Base-by-base conservation (phyloP, 2,113 vertebrate species). In the Empidonax traillii region DNA sequence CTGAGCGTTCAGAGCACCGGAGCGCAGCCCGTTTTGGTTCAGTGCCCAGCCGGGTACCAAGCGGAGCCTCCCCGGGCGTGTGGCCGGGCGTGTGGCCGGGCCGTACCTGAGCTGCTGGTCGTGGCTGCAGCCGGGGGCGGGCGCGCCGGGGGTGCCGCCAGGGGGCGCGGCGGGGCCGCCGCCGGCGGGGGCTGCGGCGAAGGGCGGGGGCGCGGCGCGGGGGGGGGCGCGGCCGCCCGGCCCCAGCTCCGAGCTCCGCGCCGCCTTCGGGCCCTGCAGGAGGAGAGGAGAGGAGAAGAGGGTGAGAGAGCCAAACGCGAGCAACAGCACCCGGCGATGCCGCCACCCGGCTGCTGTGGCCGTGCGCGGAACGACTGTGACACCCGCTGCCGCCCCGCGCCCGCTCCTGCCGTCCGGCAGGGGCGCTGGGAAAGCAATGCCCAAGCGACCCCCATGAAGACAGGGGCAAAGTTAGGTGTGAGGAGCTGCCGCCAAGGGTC, bases 21-120 rank as follows among this genome's bases (percentile, higher is more conserved):
- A 23, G 17, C 14, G 16, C 4, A 2, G 3, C 9, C 9, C 33
- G 3, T 49, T 76, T 23, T 4, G 22, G 23, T 49, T 19, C 14
- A 9, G 0, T 1, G 25, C 14, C 65, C 8, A 21, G 30, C 2
- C 33, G 66, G 30, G 21, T 22, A 7, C 66, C 10, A 8, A 8
- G 55, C 20, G 55, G 19, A 33, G 20, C 55, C 55, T 20, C 6
- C 53, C 17, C 30, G 10, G 18, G 35, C 35, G 35, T 35, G 35
- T 41, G 39, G 12, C 39, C 10, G 11, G 11, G 12, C 39, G 39
- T 41, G 39, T 41, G 49, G 24, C 58, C 58, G n/a, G n/a, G n/a
- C n/a, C 33, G 10, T 94, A 98, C 98, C 98, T 97, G 92, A 98
- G 96, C 94, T 98, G 98, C 88, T 97, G 97, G 72, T 98, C 98